These are phyloP conservation scores for Aphelocoma coerulescens DNA, from an alignment of 2,113 vertebrate genomes.

Conservation along the genomic window DNA sequence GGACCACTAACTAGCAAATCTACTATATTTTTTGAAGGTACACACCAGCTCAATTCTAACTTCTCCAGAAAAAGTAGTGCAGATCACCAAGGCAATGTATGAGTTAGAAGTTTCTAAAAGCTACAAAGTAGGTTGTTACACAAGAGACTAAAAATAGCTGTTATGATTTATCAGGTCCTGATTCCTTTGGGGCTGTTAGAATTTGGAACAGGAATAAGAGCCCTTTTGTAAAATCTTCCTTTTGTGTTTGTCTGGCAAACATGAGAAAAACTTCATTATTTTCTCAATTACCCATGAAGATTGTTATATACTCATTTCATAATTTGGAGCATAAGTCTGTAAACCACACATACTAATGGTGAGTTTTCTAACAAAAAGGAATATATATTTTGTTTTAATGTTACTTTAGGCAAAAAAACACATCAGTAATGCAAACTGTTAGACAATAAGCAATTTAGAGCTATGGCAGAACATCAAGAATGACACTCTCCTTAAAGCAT, in stretches of 20 bases:
- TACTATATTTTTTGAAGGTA: not conserved
- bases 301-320: constrained; percentile 1
- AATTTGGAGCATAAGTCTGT: not conserved
- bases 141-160: constrained; percentile 40
- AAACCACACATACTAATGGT: not conserved
- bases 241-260: not conserved
- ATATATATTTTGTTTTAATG: constrained; percentile 30
- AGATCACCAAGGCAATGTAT: not conserved
- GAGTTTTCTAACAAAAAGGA: not conserved
- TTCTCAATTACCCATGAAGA: not conserved
- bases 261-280: not conserved
- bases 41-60: not conserved
- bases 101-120: constrained; percentile 38
- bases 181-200: constrained; percentile 25
- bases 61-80: not conserved
- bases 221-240: constrained; percentile 29
- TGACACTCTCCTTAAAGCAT: constrained; percentile 50
- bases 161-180: constrained; percentile 25
- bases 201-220: constrained; percentile 13
- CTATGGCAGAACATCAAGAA: constrained; percentile 43
- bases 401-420: constrained; percentile 48
- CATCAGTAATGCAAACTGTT: constrained; percentile 48
- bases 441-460: constrained; percentile 48
- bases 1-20: not conserved
- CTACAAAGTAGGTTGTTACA: constrained; percentile 16